A percentile compares a stretch with the other conserved stretches of the same genome.
Conservation (phyloP, 2,888 invertebrate species). For the Cryptosula pallasiana region DNA sequence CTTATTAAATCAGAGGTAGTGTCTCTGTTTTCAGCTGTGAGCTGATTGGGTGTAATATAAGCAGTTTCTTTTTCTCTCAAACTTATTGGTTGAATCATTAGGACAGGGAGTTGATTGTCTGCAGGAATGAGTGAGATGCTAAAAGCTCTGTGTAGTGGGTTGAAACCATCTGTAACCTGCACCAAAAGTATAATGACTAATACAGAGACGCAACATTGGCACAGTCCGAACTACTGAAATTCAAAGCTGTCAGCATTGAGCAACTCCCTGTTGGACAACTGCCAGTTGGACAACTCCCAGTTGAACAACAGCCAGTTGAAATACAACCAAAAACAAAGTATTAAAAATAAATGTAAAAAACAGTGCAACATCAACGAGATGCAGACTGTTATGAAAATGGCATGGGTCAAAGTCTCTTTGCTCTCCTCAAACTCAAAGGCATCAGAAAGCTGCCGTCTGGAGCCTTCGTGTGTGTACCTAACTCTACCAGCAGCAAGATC, state of each 20-base stretch:
- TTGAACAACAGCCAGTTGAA: no score
- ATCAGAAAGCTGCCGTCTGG: constrained; percentile 50
- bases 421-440: constrained; percentile 52
- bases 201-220: no score
- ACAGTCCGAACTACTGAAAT: no score
- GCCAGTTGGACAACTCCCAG: no score
- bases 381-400: no score
- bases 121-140: constrained; percentile 48
- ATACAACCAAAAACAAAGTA: no score
- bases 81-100: constrained; percentile 42
- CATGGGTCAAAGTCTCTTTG: no score
- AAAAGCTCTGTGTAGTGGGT: constrained; percentile 46
- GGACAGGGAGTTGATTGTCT: constrained; percentile 50
- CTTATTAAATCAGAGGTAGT: constrained; percentile 40
- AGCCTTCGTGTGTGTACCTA: constrained; percentile 47
- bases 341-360: no score
- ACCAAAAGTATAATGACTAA: no score
- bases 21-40: constrained; percentile 49
- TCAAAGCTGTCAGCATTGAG: no score
- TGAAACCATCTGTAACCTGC: constrained; percentile 42
- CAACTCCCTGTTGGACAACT: no score
- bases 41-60: constrained; percentile 50
- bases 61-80: constrained; percentile 47
- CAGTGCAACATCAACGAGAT: no score
- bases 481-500: constrained; percentile 51